These are phyloP conservation scores for Esox lucius DNA, from an alignment of 2,797 vertebrate species.

Conservation along the genomic window DNA sequence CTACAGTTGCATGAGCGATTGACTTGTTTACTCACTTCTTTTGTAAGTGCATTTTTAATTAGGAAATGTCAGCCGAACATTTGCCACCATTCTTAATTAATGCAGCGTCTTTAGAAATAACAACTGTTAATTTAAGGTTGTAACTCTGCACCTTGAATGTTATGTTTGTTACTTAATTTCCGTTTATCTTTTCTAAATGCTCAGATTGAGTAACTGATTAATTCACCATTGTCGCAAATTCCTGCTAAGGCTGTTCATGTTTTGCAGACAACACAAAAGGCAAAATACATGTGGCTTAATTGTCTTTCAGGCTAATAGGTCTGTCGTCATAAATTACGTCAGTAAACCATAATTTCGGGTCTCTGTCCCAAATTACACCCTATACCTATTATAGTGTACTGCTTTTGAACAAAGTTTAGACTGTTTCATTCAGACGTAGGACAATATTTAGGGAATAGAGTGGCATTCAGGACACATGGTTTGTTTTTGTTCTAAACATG, in stretches of 20 bases:
- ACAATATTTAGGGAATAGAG: neutral
- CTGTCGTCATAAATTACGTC: slow-evolving; percentile 28
- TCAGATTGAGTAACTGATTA: slow-evolving; percentile 60
- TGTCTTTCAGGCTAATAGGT: slow-evolving; percentile 48
- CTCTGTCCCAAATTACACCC: neutral
- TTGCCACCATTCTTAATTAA: neutral
- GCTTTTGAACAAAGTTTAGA: neutral
- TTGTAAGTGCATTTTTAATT: neutral
- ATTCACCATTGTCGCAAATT: slow-evolving; percentile 43
- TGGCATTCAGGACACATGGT: slow-evolving; percentile 12
- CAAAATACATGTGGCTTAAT: slow-evolving; percentile 34
- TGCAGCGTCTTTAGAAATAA: neutral
- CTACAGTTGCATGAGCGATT: neutral
- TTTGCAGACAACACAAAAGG: slow-evolving; percentile 11
- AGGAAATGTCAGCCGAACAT: neutral
- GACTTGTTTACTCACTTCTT: neutral
- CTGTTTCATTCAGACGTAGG: neutral
- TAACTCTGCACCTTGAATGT: neutral
- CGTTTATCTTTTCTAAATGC: slow-evolving; percentile 21
- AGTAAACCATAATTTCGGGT: neutral
- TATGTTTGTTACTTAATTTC: neutral
- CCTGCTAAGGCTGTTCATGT: slow-evolving; percentile 10
- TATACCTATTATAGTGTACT: neutral
- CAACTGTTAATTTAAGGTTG: neutral
- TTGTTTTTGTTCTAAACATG: slow-evolving; percentile 32